Base-by-base conservation (phyloP, 2,888 invertebrate genomes). In the Sisyra nigra region DNA sequence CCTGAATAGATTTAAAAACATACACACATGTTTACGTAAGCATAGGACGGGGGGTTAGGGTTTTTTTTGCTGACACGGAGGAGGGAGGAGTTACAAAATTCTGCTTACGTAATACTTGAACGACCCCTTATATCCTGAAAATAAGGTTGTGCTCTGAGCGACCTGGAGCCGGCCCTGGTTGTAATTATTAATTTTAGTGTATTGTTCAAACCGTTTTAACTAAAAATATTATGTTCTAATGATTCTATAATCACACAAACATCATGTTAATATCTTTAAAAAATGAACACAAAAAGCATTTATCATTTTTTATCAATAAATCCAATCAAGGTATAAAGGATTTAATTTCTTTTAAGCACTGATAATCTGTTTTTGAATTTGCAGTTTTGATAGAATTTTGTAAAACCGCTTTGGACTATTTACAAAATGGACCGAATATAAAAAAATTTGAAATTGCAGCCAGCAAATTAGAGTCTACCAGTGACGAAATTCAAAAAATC, bases 301-400 rank as follows among this genome's bases (percentile, higher is more conserved):
- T 77, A 40, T 53, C 60, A 41, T 57, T 74, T 42, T 57, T 77
- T 29, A 61, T 62, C 14, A 59, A 63, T 47, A 70, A 72, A 53
- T 57, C 71, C 6, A 52, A 63, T 1, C 65, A 68, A 61, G 68
- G 72, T 71, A 61, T 47, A 39, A 43, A 40, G 19, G 15, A 13
- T 15, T 8, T 8, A 15, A 13, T 15, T 7, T 37, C n/a, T 30
- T 45, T 40, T 42, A 14, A 36, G 33, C 44, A 42, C 39, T 47
- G 17, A 38, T 45, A 11, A 18, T 44, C 8, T 37, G 5, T 30
- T 40, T 9, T 50, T 47, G 49, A 47, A 52, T 42, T 66, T 67
- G 40, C 62, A 80, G 80, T 80, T 49, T 55, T 80, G 14, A 71
- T 75, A 45, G 78, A 80, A 58, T 80, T 80, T 54, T 80, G 80